These are phyloP conservation scores for Parambassis ranga DNA, from an alignment of 2,797 vertebrate species.

Conservation along the genomic window DNA sequence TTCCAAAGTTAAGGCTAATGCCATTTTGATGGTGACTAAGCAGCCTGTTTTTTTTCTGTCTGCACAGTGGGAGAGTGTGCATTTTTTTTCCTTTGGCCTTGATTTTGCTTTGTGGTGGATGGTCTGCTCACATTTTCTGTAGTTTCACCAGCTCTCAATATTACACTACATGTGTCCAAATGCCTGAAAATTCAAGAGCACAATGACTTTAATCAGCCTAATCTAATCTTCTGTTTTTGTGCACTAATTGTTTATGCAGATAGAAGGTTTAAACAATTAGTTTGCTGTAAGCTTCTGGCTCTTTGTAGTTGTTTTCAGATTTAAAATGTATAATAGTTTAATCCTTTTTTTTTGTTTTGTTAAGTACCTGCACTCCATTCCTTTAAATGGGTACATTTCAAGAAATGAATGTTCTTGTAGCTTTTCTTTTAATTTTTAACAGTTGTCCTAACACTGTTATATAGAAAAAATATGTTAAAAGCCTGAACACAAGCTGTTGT, in stretches of 20 bases:
- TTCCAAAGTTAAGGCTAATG: constrained; percentile 41
- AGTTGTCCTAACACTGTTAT: background rate
- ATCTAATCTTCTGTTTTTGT: background rate
- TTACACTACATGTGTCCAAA: background rate
- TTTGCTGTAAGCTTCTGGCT: too few relatives aligned
- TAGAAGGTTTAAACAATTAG: too few relatives aligned
- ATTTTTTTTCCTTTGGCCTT: constrained; percentile 18
- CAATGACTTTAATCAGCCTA: background rate
- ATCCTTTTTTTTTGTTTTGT: background rate
- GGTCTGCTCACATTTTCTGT: constrained; percentile 4
- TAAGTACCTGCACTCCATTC: background rate
- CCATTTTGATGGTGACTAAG: constrained; percentile 20
- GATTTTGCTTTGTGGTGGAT: constrained; percentile 22
- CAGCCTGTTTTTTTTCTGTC: constrained; percentile 29
- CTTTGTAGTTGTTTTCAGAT: too few relatives aligned
- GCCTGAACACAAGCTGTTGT: background rate
- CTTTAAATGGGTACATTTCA: too few relatives aligned
- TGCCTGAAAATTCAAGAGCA: background rate
- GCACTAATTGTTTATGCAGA: too few relatives aligned
- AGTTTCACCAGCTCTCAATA: background rate
- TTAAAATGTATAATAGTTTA: too few relatives aligned
- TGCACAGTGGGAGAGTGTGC: background rate
- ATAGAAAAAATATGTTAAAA: background rate
- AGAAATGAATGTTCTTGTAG: too few relatives aligned
- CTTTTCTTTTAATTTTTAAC: too few relatives aligned